Percentiles rank a stretch among this genome's conserved stretches.
Evolutionary conservation across 2,797 vertebrate species (phyloP).

Genomic region (Peromyscus eremicus): DNA sequence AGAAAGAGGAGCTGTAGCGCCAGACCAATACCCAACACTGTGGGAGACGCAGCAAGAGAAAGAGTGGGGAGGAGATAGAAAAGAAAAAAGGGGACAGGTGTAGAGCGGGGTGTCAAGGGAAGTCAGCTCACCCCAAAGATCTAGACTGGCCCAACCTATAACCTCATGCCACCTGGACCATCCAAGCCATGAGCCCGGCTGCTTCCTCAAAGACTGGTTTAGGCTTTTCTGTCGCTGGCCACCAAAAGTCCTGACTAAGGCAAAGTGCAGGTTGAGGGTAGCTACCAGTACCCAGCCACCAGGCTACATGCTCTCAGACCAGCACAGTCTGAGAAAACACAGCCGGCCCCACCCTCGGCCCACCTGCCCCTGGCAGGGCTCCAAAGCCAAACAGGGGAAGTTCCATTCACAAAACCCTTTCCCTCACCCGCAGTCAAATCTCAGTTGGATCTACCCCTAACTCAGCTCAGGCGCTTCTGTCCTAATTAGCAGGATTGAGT

Average conservation of each 20-base stretch:
- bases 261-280: neutral
- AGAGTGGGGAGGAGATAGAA: neutral
- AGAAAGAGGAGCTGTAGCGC: neutral
- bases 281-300: neutral
- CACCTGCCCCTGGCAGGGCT: neutral
- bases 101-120: neutral
- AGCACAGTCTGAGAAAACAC: neutral
- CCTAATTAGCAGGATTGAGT: constrained; percentile 74
- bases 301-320: neutral
- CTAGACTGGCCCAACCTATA: neutral
- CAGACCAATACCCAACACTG: neutral
- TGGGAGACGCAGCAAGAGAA: neutral
- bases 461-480: constrained; percentile 51
- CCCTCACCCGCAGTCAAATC: constrained; percentile 52
- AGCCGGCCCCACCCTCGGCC: neutral
- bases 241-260: neutral
- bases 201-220: neutral
- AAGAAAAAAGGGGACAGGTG: neutral
- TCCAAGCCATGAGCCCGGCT: neutral
- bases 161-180: no score
- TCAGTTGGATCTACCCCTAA: constrained; percentile 66
- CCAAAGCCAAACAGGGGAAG: constrained; percentile 14
- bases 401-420: constrained; percentile 61
- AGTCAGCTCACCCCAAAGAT: neutral
- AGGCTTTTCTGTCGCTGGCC: neutral